Conservation (phyloP, 1,140 invertebrate species). For the Eurytemora carolleeae region DNA sequence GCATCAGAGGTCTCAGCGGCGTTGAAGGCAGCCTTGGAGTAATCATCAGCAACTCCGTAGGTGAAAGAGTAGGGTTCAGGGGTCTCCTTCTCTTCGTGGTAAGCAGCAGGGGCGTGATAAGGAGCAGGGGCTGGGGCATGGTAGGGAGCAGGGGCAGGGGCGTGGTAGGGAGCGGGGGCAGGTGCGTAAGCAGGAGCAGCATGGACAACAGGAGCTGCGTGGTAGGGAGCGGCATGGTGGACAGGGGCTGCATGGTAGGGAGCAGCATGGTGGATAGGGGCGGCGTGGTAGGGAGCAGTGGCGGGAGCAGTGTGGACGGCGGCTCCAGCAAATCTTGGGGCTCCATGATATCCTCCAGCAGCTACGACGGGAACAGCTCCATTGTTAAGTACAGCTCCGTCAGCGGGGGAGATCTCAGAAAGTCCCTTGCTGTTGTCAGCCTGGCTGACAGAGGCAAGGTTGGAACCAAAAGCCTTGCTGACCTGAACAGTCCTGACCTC, state of each 20-base stretch:
- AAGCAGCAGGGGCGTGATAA: background rate
- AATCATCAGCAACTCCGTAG: conserved; percentile 17
- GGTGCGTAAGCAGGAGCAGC: background rate
- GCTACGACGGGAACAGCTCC: background rate
- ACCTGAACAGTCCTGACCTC: background rate
- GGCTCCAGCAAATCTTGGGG: background rate
- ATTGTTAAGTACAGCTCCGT: background rate
- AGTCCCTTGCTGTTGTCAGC: background rate
- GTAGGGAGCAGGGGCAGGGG: background rate
- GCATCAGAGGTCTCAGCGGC: conserved; percentile 15
- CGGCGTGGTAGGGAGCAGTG: background rate
- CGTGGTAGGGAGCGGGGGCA: background rate
- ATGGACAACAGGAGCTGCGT: background rate
- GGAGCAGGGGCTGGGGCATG: background rate
- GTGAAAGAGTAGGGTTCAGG: conserved; percentile 20
- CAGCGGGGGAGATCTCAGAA: background rate
- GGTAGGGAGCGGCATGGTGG: background rate
- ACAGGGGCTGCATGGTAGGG: background rate
- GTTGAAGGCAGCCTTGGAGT: conserved; percentile 15
- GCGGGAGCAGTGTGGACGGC: background rate
- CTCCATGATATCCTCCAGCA: too few relatives aligned
- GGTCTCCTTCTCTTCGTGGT: background rate
- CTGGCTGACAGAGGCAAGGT: background rate
- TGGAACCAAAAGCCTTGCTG: background rate
- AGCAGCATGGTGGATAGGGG: background rate